phyloP scores from a whole-genome alignment of 2,888 invertebrate species.

The Stegana nigrithorax region DNA sequence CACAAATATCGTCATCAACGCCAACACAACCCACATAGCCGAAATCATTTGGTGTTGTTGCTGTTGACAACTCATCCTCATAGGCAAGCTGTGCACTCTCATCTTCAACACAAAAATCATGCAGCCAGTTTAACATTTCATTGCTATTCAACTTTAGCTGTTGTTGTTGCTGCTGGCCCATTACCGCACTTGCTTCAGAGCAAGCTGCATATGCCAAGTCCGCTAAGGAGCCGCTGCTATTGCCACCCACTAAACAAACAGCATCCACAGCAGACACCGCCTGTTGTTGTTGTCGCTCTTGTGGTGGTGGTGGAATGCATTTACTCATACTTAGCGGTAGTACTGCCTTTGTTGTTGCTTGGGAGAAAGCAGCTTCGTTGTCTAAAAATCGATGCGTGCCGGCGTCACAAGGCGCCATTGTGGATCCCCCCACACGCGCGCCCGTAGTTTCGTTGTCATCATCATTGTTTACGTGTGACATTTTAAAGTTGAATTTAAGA shows the following conservation, averaged over 20 bases:
- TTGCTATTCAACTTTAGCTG: too few species aligned
- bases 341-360: not conserved
- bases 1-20: not conserved
- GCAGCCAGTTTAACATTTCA: slow-evolving; percentile 10
- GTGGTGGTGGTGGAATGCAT: slow-evolving; percentile 15
- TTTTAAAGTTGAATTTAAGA: too few species aligned
- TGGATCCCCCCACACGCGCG: too few species aligned
- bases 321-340: too few species aligned
- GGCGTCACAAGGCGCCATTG: slow-evolving; percentile 35
- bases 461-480: slow-evolving; percentile 54
- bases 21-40: not conserved
- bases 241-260: not conserved
- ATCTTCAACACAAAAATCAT: slow-evolving; percentile 33
- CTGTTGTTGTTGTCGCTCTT: not conserved
- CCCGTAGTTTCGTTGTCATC: too few species aligned
- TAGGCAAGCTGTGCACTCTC: slow-evolving; percentile 52
- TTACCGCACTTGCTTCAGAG: slow-evolving; percentile 36
- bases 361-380: too few species aligned
- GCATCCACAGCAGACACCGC: slow-evolving; percentile 23
- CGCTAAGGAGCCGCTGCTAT: slow-evolving; percentile 31
- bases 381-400: slow-evolving; percentile 47
- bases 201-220: slow-evolving; percentile 46
- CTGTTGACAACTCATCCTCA: slow-evolving; percentile 47
- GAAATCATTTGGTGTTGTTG: slow-evolving; percentile 17
- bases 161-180: not conserved